Evolutionary conservation across 2,797 vertebrate species (phyloP), one percentile per base, ranked within the genome.

Genomic region (Lemur catta): DNA sequence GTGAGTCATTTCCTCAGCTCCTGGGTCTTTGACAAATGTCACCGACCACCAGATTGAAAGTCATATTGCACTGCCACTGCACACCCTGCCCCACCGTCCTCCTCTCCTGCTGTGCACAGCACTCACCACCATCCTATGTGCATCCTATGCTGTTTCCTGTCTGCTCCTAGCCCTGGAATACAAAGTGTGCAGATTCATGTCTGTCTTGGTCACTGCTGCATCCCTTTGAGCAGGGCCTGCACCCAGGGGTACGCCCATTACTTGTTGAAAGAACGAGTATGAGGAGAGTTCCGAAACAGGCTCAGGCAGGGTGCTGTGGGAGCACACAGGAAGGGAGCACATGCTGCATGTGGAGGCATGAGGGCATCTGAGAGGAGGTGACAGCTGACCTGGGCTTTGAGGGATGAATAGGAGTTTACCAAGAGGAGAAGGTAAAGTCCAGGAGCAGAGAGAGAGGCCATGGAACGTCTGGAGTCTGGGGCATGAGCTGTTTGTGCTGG

Each of bases 11-110:
- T n/a, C 61, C 79, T 59, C 61, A 30, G 57, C 43, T 35, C 22
- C 28, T 0, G 0, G 38, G 84, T 33, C 50, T 74, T 3, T 33
- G 55, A 50, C 11, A 14, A 63, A 63, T 2, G 26, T 18, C 71
- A 33, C 82, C 1, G 1, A n/a, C 24, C 33, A 30, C 78, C 71
- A 14, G 41, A 57, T 6, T 26, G 20, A 14, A n/a, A 59, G 88
- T 0, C 17, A 8, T 17, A 35, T 0, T 22, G 18, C 17, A 35
- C 6, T 2, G 3, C 14, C 28, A 22, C 11, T 9, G 30, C 17
- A 8, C n/a, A 3, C 11, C 22, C 57, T 0, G 0, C 8, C 55
- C 4, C 26, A 8, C 6, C 48, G 2, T 9, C 6, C 10, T 3
- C 30, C 7, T 20, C 41, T 6, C 22, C 24, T 0, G 24, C 30